Base-by-base conservation (phyloP, 35 echinoderm and acorn worm species). In the Diadema setosum region DNA sequence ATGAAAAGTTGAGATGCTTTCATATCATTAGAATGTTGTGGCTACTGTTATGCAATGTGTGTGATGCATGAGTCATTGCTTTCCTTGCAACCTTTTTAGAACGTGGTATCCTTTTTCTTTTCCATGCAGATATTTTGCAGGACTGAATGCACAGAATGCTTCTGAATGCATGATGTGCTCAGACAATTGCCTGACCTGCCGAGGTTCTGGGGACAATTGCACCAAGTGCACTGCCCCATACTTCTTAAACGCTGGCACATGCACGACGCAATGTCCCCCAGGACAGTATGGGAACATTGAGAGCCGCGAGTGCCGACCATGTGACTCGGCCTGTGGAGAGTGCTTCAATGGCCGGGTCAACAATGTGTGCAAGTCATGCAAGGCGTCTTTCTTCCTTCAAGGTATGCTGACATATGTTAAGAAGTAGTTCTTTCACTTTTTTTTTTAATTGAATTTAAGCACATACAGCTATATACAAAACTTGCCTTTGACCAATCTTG, bases 321-420 rank as follows among this genome's bases (percentile, higher is more conserved):
- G 96, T 52, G 18, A 94, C 39, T 29, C 26, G 20, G 21, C 70
- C 17, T 98, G 96, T 27, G n/a, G 60, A 23, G 89, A 87, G 18
- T 98, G 96, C 64, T 98, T 91, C 45, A 70, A 94, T 82, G 96
- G 92, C n/a, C 20, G 49, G 42, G 55, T 20, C 31, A 86, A 88
- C 49, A 46, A 87, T 45, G 23, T 82, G 64, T 98, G 96, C 65
- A 85, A 89, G 57, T 39, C 9, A 8, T 98, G 96, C 63, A 86
- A 74, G 29, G 27, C 57, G 1, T 92, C 85, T 24, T 92, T 55
- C 42, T 85, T 81, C 29, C 82, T 98, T 4, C 32, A 98, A 70
- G 96, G 96, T 98, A 78, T 87, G 70, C n/a, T 30, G 20, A 20
- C 7, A 56, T 40, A 41, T n/a, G n/a, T n/a, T n/a, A n/a, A n/a